phyloP scores from a whole-genome alignment of 2,888 invertebrate species.

The Minunthozetes semirufus region DNA sequence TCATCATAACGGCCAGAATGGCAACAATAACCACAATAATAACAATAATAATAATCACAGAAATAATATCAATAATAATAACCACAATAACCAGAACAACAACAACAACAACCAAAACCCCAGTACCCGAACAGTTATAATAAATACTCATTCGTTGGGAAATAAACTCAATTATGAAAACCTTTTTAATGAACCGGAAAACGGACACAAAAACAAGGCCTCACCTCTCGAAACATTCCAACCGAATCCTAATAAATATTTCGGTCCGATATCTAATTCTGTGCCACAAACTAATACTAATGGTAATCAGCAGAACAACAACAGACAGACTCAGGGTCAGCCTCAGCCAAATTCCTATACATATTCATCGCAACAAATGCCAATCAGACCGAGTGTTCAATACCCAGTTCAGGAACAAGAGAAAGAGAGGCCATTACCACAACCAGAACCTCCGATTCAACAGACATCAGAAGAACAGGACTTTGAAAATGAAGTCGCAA shows the following conservation, averaged over 20 bases:
- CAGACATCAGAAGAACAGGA: conserved; percentile 17
- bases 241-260: conserved; percentile 2
- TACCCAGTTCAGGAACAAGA: not conserved
- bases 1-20: not conserved
- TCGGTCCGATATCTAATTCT: not conserved
- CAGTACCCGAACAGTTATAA: not conserved
- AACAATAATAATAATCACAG: not conserved
- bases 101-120: not conserved
- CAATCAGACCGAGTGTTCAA: not conserved
- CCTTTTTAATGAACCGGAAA: not conserved
- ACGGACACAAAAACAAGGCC: not conserved
- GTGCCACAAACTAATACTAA: not conserved
- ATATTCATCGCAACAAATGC: conserved; percentile 4
- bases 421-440: not conserved
- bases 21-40: not conserved
- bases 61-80: not conserved
- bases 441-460: not conserved
- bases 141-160: conserved; percentile 3
- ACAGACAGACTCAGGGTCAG: too few species aligned
- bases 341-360: too few species aligned
- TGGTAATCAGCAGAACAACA: not conserved
- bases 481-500: conserved; percentile 9
- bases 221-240: not conserved
- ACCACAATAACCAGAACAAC: not conserved
- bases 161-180: not conserved